Base-by-base conservation (phyloP, 2,113 vertebrate species). In the Micronycteris hirsuta region DNA sequence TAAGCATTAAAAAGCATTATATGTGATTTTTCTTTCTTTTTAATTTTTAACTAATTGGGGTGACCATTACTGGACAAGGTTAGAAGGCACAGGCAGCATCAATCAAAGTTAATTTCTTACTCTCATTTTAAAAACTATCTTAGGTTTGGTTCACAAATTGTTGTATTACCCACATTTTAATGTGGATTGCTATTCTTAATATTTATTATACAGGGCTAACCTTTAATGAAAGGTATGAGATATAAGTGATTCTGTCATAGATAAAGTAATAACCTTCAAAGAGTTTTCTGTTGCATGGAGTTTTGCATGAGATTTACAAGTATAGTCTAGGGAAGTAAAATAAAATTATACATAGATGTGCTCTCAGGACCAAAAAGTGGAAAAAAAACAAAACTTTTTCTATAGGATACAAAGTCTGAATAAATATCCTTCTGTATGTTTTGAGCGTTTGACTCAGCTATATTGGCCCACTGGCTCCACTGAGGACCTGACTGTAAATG, bases 61-160 rank as follows among this genome's bases (percentile, higher is more conserved):
- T 76, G 3, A 86, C 54, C 22, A 61, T 81, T 93, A 67, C 45
- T 77, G 89, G 36, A 49, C 13, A 82, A 83, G 2, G 7, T 54
- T 85, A 4, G 20, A 61, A 82, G 43, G 31, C 81, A 92, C 3
- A 67, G 15, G 5, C 28, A 89, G 12, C 68, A 15, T 63, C 47
- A 33, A 73, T 80, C 14, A 74, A 96, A 91, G 36, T 61, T 58
- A 80, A 91, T 93, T 95, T 89, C 68, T 86, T 83, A 61, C 85
- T 90, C 43, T 78, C 28, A 15, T 93, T 85, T 86, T 70, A 85
- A 96, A 95, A 86, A 43, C 8, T 13, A 91, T 45, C 12, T 41
- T 80, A 47, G 33, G 3, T 77, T 95, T 92, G 12, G 41, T 86
- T 13, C 5, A 85, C 12, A 85, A 73, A 74, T 61, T 45, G 88